Conservation (phyloP, 2,888 invertebrate genomes). For the Dimorphilus gyrociliatus region DNA sequence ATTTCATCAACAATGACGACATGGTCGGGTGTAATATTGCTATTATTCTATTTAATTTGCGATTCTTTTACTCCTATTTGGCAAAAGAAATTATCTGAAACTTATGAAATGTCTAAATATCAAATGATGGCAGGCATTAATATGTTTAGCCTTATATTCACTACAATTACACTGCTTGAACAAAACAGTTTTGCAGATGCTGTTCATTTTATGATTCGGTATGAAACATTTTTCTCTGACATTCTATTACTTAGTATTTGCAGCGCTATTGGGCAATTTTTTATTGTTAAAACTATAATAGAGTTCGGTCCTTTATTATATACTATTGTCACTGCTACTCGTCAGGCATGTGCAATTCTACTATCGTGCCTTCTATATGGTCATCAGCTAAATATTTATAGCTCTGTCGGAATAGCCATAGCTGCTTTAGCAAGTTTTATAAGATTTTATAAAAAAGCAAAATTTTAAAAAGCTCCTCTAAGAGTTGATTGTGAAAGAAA, state of each 20-base stretch:
- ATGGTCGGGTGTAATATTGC: constrained; percentile 62
- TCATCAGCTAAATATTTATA: constrained; percentile 61
- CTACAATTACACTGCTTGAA: constrained; percentile 64
- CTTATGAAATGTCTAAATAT: constrained; percentile 58
- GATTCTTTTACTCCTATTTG: constrained; percentile 97
- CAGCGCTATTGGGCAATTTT: constrained; percentile 81
- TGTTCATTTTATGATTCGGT: constrained; percentile 54
- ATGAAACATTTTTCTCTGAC: constrained; percentile 60
- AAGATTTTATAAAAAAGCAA: too few relatives aligned
- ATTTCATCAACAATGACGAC: constrained; percentile 50
- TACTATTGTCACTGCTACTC: constrained; percentile 90
- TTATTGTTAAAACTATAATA: constrained; percentile 88
- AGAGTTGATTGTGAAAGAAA: too few relatives aligned
- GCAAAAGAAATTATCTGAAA: constrained; percentile 74
- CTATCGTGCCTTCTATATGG: constrained; percentile 82
- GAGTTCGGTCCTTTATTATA: constrained; percentile 90
- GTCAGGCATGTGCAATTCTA: constrained; percentile 82
- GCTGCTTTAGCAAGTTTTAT: too few relatives aligned
- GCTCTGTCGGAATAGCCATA: constrained; percentile 60
- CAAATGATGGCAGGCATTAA: constrained; percentile 96
- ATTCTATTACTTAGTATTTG: constrained; percentile 66
- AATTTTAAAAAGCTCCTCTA: too few relatives aligned
- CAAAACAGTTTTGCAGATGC: constrained; percentile 63
- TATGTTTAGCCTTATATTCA: constrained; percentile 74
- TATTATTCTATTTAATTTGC: constrained; percentile 78